Evolutionary conservation across 1,140 invertebrate species (phyloP).

Genomic region (Lycorma delicatula): DNA sequence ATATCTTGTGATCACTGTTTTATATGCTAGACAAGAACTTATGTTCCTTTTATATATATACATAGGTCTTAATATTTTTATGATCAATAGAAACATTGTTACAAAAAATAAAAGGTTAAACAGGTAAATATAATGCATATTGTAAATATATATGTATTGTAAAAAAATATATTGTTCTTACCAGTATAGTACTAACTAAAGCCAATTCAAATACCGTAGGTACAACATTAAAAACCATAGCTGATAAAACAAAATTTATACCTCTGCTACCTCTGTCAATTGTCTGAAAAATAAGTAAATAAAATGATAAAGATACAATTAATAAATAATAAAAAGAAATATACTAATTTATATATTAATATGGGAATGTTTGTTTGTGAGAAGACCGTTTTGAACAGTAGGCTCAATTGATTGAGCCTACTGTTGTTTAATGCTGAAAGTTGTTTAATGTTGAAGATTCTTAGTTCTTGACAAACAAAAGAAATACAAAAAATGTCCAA

Average conservation of each 20-base stretch:
- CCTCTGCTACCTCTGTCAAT: conserved; percentile 86
- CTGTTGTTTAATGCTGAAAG: no score
- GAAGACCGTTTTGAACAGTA: no score
- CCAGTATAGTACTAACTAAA: conserved; percentile 83
- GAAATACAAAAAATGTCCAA: no score
- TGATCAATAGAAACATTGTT: no score
- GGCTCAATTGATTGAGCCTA: no score
- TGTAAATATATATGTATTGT: conserved; percentile 27
- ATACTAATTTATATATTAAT: neutral
- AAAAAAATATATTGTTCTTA: conserved; percentile 35
- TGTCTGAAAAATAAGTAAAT: conserved; percentile 47
- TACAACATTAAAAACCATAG: conserved; percentile 96
- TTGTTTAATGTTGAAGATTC: no score
- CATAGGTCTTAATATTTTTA: no score
- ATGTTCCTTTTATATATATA: no score
- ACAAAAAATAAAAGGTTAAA: conserved; percentile 5
- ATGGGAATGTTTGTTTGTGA: conserved; percentile 1
- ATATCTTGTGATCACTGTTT: no score
- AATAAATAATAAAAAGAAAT: conserved; percentile 2
- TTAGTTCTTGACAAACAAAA: no score
- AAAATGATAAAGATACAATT: neutral
- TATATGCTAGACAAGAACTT: no score
- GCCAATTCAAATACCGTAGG: conserved; percentile 93
- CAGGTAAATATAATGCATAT: neutral
- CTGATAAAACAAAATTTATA: conserved; percentile 93